A percentile compares a stretch with the other conserved stretches of the same genome.
Conservation (phyloP, 2,113 vertebrate species). For the Engraulis encrasicolus region DNA sequence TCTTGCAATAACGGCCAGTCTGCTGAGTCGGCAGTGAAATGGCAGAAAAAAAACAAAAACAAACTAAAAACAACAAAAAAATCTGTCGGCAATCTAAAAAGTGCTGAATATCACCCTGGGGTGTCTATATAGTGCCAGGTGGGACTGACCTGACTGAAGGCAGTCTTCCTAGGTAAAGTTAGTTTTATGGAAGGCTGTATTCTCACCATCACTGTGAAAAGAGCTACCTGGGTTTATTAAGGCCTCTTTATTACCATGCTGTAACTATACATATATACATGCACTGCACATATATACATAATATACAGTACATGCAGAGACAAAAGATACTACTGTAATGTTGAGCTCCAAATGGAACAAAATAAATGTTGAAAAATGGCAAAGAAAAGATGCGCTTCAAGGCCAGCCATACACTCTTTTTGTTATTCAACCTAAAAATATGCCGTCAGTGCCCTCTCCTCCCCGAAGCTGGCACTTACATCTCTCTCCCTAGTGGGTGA, state of each 20-base stretch:
- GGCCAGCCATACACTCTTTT: not conserved
- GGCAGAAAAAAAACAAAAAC: too few species aligned
- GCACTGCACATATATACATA: not conserved
- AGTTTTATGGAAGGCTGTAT: not conserved
- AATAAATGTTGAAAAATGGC: not conserved
- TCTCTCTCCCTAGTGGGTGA: constrained; percentile 38
- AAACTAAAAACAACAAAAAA: not conserved
- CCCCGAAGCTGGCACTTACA: constrained; percentile 47
- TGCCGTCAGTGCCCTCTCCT: not conserved
- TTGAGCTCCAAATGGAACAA: too few species aligned
- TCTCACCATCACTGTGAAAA: not conserved
- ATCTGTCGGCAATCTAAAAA: constrained; percentile 37
- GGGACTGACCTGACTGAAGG: not conserved
- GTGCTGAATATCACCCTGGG: constrained; percentile 39
- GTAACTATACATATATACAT: not conserved
- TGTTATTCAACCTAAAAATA: not conserved
- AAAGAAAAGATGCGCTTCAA: not conserved
- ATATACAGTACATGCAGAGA: not conserved
- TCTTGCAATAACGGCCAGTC: constrained; percentile 27
- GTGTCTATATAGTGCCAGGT: constrained; percentile 31
- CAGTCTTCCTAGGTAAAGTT: not conserved
- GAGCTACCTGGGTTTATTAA: not conserved
- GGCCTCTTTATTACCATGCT: not conserved
- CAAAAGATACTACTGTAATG: too few species aligned
- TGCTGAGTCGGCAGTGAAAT: constrained; percentile 43